phyloP scores from a whole-genome alignment of 2,888 invertebrate species.

The Eilema depressum region DNA sequence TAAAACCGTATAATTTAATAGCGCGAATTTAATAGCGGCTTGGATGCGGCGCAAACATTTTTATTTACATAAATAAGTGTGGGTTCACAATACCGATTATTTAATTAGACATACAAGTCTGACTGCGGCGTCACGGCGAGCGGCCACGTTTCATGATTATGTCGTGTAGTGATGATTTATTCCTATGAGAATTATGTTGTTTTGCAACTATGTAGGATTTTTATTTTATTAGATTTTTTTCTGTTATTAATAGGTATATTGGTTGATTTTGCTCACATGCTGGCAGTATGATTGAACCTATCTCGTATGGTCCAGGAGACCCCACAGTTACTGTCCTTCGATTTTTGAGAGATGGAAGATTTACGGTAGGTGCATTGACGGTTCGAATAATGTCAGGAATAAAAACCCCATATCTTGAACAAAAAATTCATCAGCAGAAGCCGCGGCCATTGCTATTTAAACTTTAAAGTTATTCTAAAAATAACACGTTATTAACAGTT shows the following conservation, averaged over 20 bases:
- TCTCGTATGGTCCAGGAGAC: neutral
- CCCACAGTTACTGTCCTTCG: neutral
- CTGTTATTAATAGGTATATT: neutral
- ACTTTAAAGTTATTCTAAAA: neutral
- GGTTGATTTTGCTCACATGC: neutral
- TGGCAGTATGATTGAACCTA: neutral
- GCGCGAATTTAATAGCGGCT: conserved; percentile 31
- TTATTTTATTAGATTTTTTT: neutral
- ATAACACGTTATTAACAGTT: neutral
- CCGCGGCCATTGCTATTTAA: neutral
- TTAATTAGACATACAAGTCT: conserved; percentile 64
- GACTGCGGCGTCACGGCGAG: conserved; percentile 45
- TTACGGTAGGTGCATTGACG: neutral
- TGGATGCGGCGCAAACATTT: conserved; percentile 35
- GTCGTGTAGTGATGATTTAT: conserved; percentile 39
- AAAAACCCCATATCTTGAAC: neutral
- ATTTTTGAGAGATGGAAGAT: neutral
- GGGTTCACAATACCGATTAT: conserved; percentile 68
- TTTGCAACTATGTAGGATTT: conserved; percentile 7
- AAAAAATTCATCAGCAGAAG: neutral
- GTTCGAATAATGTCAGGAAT: neutral
- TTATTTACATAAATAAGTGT: conserved; percentile 67
- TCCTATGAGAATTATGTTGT: conserved; percentile 31
- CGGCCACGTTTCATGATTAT: conserved; percentile 30
- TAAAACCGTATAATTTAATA: conserved; percentile 37